A percentile compares a stretch with the other conserved stretches of the same genome.
Conservation (phyloP, 1,140 invertebrate species). For the Tetramorium alpestre region DNA sequence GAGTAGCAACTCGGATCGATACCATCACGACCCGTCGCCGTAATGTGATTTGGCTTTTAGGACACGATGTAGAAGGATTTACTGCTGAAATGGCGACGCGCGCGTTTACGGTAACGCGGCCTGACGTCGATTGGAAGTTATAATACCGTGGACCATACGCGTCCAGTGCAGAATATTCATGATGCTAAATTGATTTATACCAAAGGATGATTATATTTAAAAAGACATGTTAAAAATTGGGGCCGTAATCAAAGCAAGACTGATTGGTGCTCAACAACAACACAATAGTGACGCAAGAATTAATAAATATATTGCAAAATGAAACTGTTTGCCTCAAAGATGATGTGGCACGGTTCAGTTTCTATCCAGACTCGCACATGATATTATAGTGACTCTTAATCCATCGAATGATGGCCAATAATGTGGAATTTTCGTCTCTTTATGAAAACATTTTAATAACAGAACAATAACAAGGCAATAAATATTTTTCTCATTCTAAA, state of each 20-base stretch:
- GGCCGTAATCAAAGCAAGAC: background rate
- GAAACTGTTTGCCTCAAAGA: background rate
- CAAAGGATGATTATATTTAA: slow-evolving; percentile 46
- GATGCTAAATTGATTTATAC: slow-evolving; percentile 70
- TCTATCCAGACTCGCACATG: background rate
- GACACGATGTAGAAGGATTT: slow-evolving; percentile 63
- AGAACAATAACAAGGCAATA: background rate
- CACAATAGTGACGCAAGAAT: background rate
- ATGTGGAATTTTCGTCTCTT: background rate
- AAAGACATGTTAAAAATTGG: slow-evolving; percentile 52
- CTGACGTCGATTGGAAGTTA: slow-evolving; percentile 70
- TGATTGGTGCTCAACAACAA: background rate
- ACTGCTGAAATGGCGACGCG: slow-evolving; percentile 54
- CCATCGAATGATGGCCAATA: background rate
- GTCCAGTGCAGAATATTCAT: slow-evolving; percentile 69
- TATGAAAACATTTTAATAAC: too few species aligned
- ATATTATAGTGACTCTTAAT: background rate
- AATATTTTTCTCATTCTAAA: background rate
- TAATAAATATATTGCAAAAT: background rate
- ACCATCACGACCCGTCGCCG: background rate
- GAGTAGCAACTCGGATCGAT: slow-evolving; percentile 21
- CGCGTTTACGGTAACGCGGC: slow-evolving; percentile 66
- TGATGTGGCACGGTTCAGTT: background rate
- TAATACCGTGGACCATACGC: slow-evolving; percentile 63
- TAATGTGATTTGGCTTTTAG: slow-evolving; percentile 68